Evolutionary conservation across 1,140 invertebrate genomes (phyloP).

Genomic region (Lepeophtheirus salmonis): DNA sequence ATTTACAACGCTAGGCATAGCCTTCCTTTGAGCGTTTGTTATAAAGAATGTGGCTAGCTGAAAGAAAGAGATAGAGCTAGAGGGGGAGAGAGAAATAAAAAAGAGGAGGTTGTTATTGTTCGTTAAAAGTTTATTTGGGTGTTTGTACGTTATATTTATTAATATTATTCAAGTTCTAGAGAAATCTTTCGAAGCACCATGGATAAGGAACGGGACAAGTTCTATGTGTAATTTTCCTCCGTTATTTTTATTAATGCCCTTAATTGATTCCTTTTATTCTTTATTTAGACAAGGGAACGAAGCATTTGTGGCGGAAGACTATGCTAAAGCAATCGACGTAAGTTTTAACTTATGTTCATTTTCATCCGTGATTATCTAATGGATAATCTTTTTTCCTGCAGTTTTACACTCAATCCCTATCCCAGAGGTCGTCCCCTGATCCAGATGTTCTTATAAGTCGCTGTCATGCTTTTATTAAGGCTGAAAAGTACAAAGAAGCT

Average conservation of each 20-base stretch:
- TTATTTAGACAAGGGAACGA: neutral
- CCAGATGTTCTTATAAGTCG: neutral
- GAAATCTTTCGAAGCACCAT: no score
- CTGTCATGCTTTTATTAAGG: neutral
- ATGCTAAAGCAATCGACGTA: neutral
- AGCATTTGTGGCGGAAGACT: neutral
- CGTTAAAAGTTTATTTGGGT: neutral
- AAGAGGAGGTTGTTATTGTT: neutral
- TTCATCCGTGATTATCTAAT: neutral
- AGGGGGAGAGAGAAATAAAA: neutral
- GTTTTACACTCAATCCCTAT: neutral
- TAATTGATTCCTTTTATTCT: neutral
- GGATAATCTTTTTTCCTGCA: neutral
- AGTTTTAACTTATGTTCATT: neutral
- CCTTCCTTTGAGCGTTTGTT: no score
- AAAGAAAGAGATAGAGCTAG: neutral
- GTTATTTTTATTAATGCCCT: neutral
- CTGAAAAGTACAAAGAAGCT: neutral
- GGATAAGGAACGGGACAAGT: neutral
- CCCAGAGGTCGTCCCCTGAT: neutral
- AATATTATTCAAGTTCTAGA: no score
- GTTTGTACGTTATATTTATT: no score
- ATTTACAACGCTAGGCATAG: no score
- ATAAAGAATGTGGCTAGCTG: no score
- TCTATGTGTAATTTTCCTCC: neutral